phyloP scores from a whole-genome alignment of 2,797 vertebrate species.

The Avahi laniger region DNA sequence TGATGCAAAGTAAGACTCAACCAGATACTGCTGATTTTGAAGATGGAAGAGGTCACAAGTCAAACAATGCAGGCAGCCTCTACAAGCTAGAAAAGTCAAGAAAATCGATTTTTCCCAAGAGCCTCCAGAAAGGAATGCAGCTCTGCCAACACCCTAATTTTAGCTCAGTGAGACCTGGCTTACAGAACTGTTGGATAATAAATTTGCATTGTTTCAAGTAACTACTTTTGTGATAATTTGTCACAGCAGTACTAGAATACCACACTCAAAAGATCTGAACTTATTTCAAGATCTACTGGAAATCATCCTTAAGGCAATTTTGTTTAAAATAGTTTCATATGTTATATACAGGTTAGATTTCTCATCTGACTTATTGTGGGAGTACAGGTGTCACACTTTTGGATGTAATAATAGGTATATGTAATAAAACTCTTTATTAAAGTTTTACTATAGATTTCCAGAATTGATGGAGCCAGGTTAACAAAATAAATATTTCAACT shows the following conservation, averaged over 20 bases:
- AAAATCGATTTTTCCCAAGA: not conserved
- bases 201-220: not conserved
- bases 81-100: not conserved
- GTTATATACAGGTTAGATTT: not conserved
- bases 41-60: not conserved
- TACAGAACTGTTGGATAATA: not conserved
- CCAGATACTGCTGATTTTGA: not conserved
- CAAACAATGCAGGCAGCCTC: not conserved
- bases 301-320: not conserved
- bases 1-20: not conserved
- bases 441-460: not conserved
- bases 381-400: not conserved
- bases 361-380: not conserved
- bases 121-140: not conserved
- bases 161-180: not conserved
- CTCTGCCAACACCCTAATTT: not conserved
- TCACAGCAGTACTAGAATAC: not conserved
- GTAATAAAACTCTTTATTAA: not conserved
- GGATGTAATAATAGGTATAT: not conserved
- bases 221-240: not conserved
- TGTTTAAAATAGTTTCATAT: not conserved
- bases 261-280: not conserved
- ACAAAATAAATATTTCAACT: not conserved
- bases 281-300: not conserved
- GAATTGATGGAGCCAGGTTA: not conserved